A percentile compares a stretch with the other conserved stretches of the same genome.
Conservation (phyloP, 2,113 vertebrate species). For the Glaucidium brasilianum region DNA sequence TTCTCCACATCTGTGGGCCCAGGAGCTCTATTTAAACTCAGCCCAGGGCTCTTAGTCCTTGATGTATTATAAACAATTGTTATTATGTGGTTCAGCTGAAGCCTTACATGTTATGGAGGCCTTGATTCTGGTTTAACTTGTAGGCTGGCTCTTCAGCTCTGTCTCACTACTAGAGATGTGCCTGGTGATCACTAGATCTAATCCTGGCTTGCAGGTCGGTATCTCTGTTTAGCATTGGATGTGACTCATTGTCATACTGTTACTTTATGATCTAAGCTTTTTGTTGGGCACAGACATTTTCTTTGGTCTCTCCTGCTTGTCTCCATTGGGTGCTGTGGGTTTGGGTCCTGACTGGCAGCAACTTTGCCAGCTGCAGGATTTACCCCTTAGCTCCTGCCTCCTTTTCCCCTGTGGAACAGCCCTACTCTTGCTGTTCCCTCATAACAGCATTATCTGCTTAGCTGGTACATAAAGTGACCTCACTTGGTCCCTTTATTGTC, state of each 20-base stretch:
- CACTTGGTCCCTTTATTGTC: background rate
- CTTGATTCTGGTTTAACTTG: background rate
- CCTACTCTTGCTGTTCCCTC: background rate
- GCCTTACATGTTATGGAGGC: rapidly evolving
- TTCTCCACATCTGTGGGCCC: background rate
- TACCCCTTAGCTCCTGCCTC: background rate
- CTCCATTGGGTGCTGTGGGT: background rate
- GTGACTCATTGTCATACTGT: rapidly evolving
- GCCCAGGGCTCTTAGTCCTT: rapidly evolving
- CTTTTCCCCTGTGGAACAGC: background rate
- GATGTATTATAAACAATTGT: rapidly evolving
- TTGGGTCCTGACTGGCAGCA: background rate
- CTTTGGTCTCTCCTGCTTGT: background rate
- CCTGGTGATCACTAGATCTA: background rate
- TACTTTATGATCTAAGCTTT: background rate
- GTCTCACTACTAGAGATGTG: rapidly evolving
- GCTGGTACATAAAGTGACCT: background rate
- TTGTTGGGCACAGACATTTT: rapidly evolving
- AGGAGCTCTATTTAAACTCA: background rate
- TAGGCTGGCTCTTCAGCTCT: background rate
- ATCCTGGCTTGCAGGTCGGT: background rate
- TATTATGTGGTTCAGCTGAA: rapidly evolving
- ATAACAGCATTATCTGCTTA: background rate
- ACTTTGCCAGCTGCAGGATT: background rate
- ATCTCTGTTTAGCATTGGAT: background rate